A percentile compares a stretch with the other conserved stretches of the same genome.
Evolutionary conservation across 2,888 invertebrate genomes (phyloP).

Genomic region (Limnephilus marmoratus): DNA sequence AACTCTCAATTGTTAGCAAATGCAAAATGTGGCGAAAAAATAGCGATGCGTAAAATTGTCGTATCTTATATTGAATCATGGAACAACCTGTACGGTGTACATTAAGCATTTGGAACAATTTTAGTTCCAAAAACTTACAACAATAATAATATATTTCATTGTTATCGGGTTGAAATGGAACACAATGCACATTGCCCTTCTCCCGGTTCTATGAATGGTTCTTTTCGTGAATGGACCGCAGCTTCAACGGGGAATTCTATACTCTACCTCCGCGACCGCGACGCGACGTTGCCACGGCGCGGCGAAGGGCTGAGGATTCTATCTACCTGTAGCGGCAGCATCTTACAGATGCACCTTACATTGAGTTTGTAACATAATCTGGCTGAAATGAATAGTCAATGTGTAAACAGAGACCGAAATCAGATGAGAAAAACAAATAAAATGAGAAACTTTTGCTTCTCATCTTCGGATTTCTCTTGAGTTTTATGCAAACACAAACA

Average conservation of each 20-base stretch:
- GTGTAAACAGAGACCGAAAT: not conserved
- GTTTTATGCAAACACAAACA: not conserved
- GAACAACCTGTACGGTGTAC: too few relatives aligned
- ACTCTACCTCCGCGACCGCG: not conserved
- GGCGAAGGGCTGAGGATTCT: not conserved
- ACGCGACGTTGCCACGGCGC: not conserved
- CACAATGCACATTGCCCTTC: conserved; percentile 9
- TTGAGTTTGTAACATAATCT: not conserved
- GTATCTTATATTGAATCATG: not conserved
- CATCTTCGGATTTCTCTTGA: not conserved
- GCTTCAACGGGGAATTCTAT: not conserved
- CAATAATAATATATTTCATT: not conserved
- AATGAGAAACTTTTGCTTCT: not conserved
- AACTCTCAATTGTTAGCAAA: too few relatives aligned
- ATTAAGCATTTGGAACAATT: not conserved
- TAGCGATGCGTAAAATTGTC: too few relatives aligned
- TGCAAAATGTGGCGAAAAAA: too few relatives aligned
- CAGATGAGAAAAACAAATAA: not conserved
- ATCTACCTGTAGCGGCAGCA: not conserved
- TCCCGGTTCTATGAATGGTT: conserved; percentile 3
- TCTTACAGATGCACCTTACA: not conserved
- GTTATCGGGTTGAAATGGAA: not conserved
- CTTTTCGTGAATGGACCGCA: not conserved
- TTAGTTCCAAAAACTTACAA: not conserved
- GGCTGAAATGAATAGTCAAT: not conserved